Evolutionary conservation across 2,797 vertebrate species (phyloP).

Genomic region (Tapirus indicus): DNA sequence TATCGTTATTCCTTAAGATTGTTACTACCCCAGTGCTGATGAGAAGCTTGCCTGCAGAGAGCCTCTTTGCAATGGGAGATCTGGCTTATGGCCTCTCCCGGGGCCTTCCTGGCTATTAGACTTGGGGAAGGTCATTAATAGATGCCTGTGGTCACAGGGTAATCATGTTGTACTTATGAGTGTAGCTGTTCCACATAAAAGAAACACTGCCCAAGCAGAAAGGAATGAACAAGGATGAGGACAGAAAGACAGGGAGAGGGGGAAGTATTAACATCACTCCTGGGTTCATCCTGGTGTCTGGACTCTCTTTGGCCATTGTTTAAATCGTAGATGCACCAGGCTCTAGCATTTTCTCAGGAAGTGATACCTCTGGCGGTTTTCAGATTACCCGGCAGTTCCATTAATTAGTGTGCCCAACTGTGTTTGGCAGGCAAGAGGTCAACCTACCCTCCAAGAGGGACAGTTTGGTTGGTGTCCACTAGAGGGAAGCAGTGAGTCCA

Average conservation of each 20-base stretch:
- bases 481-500: not conserved
- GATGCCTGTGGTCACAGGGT: not conserved
- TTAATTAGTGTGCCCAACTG: not conserved
- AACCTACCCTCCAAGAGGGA: not conserved
- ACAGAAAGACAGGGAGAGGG: not conserved
- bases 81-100: not conserved
- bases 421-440: not conserved
- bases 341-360: not conserved
- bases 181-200: not conserved
- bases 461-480: not conserved
- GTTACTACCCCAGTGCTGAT: slow-evolving; percentile 50
- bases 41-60: slow-evolving; percentile 43
- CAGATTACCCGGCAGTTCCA: not conserved
- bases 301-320: not conserved
- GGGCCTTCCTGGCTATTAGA: not conserved
- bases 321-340: not conserved
- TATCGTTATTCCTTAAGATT: slow-evolving; percentile 48
- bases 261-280: not conserved
- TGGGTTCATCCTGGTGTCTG: not conserved
- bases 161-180: not conserved
- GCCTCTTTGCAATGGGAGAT: not conserved
- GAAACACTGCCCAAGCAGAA: not conserved
- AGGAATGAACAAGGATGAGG: not conserved
- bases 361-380: not conserved
- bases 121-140: slow-evolving; percentile 38